These are phyloP conservation scores for Oscheius sp. DNA, from an alignment of 2,888 invertebrate genomes.

Conservation along the genomic window DNA sequence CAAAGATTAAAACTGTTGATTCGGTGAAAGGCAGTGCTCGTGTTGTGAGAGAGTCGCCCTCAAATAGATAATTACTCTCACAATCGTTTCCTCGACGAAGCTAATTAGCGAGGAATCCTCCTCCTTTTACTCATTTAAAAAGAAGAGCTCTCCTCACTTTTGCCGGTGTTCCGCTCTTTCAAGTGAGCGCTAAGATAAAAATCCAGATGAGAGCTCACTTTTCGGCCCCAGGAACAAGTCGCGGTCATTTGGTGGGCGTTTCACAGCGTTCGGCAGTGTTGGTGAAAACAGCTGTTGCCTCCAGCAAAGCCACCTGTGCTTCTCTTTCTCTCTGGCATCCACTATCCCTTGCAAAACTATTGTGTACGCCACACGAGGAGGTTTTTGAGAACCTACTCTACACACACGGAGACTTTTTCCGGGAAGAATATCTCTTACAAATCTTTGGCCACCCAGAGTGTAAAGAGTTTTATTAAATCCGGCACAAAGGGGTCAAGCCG, in stretches of 20 bases:
- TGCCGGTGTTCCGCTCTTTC: not conserved
- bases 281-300: conserved; percentile 38
- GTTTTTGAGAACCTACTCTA: conserved; percentile 13
- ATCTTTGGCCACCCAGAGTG: not conserved
- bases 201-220: conserved; percentile 33
- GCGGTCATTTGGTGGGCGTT: conserved; percentile 37
- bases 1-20: conserved; percentile 32
- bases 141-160: not conserved
- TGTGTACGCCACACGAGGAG: conserved; percentile 20
- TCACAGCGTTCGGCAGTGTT: conserved; percentile 36
- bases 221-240: conserved; percentile 21
- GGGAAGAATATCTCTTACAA: not conserved
- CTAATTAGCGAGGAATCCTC: not conserved
- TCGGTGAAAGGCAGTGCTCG: conserved; percentile 4
- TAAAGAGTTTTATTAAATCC: too few relatives aligned
- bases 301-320: conserved; percentile 36
- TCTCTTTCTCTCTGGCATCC: conserved; percentile 1
- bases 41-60: too few relatives aligned
- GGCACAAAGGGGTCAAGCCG: too few relatives aligned
- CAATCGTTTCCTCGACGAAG: not conserved
- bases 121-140: not conserved
- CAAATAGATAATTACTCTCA: not conserved
- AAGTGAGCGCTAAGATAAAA: not conserved
- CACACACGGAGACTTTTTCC: not conserved
- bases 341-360: conserved; percentile 1